Evolutionary conservation across 2,113 vertebrate genomes (phyloP), one percentile per base, ranked within the genome.

Genomic region (Syngnathus scovelli): DNA sequence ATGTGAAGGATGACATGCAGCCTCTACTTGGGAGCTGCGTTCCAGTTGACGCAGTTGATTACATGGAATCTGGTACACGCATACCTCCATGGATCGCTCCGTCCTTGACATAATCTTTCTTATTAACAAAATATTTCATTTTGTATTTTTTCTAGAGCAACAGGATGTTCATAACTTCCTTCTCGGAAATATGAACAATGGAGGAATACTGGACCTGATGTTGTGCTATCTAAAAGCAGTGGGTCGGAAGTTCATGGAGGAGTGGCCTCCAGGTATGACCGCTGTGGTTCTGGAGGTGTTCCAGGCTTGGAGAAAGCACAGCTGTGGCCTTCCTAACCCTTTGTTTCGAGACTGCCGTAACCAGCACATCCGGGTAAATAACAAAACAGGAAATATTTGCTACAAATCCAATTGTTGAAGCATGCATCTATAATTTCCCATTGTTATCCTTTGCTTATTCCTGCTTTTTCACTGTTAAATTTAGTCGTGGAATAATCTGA

Each of bases 131-230:
- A 3, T 21, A 2, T 33, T 1, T 15, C 5, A 62, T 51, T 2
- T 18, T 7, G 61, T 44, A 19, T 13, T n/a, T 33, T 73, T 56
- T 75, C 6, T 75, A 99, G 97, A 99, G 81, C 93, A 93, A 76
- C 90, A 94, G 59, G 94, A 98, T 1, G 95, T 98, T 67, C 96
- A 97, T 64, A 85, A 86, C 11, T 98, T 98, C 78, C 83, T 99
- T 51, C 78, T 97, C 66, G 89, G 87, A 70, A 95, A 95, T 76
- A 84, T 95, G 89, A 90, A 82, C 78, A 99, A 99, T 0, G 94
- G 96, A 1, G 97, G 97, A 1, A 89, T 96, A 21, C 88, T 99
- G 80, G 96, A 98, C 71, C 88, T 99, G 79, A 94, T 98, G 93
- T 88, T 98, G 91, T 91, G 91, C 62, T 99, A 95, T 21, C 88